Conservation (phyloP, 2,888 invertebrate genomes). For the Petrolisthes manimaculis region DNA sequence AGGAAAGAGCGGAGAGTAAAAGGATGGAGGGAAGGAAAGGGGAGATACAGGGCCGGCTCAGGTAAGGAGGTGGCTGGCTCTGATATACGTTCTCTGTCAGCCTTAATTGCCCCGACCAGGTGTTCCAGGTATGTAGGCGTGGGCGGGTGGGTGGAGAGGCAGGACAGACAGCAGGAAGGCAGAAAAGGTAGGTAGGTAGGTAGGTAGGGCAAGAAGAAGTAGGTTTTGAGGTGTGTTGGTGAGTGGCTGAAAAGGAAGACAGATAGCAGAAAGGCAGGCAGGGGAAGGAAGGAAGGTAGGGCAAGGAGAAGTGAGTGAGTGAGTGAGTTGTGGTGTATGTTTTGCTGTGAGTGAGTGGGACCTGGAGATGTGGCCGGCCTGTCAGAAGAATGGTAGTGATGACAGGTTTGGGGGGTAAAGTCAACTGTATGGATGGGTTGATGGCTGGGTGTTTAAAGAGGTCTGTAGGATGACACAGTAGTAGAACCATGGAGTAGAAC, state of each 20-base stretch:
- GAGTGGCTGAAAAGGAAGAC: background rate
- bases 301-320: background rate
- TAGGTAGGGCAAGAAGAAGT: background rate
- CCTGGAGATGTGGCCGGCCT: too few relatives aligned
- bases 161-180: background rate
- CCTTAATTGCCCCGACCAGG: background rate
- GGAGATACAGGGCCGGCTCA: background rate
- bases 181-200: background rate
- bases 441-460: too few relatives aligned
- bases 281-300: background rate
- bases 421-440: too few relatives aligned
- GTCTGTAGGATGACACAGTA: too few relatives aligned
- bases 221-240: background rate
- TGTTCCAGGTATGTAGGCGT: background rate
- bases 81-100: background rate
- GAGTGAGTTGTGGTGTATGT: too few relatives aligned
- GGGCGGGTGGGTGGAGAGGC: background rate
- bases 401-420: too few relatives aligned
- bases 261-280: background rate
- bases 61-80: background rate
- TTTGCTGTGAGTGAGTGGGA: too few relatives aligned
- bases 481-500: too few relatives aligned
- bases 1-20: background rate
- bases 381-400: too few relatives aligned
- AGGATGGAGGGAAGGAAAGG: background rate